These are phyloP conservation scores for Antechinus flavipes DNA, from an alignment of 2,113 vertebrate species.

Conservation along the genomic window DNA sequence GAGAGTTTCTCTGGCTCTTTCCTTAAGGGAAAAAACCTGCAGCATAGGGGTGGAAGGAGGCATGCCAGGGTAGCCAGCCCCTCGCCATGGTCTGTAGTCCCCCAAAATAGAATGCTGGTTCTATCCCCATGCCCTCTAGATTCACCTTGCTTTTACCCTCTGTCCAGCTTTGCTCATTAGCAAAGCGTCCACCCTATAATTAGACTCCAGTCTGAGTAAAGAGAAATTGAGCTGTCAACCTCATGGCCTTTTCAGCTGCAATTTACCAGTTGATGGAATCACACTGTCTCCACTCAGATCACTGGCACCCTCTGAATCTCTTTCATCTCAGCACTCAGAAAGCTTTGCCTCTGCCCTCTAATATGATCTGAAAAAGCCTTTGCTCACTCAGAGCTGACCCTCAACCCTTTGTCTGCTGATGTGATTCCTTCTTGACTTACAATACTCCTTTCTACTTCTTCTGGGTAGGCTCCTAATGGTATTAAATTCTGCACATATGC, in stretches of 20 bases:
- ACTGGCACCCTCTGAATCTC: conserved; percentile 3
- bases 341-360: neutral
- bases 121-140: neutral
- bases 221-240: conserved; percentile 4
- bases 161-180: neutral
- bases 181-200: conserved; percentile 5
- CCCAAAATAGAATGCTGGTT: neutral
- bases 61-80: neutral
- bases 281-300: conserved; percentile 4
- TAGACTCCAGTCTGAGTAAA: neutral
- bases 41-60: neutral
- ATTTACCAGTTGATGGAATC: neutral
- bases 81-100: neutral
- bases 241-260: neutral
- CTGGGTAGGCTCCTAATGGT: neutral
- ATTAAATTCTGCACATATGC: neutral
- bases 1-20: neutral
- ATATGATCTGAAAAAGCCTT: conserved; percentile 5
- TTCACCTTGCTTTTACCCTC: neutral
- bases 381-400: neutral
- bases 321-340: conserved; percentile 4
- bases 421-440: neutral
- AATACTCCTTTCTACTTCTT: neutral
- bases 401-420: neutral
- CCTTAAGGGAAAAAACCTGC: neutral